These are phyloP conservation scores for Drosophila mulleri DNA, from an alignment of 2,888 invertebrate species.

Conservation along the genomic window DNA sequence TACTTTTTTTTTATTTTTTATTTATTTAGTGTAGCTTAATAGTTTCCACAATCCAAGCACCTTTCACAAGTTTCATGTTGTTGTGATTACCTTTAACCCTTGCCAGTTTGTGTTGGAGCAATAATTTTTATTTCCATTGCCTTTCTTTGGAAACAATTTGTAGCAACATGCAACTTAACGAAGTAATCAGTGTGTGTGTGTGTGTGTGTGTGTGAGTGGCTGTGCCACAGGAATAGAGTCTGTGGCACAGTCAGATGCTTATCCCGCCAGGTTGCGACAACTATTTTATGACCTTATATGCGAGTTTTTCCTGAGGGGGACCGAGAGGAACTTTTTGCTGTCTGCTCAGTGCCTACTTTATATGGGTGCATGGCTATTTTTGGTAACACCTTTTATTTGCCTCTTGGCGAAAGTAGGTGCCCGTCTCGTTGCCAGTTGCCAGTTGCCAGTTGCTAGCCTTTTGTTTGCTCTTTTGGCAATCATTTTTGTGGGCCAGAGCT, in stretches of 20 bases:
- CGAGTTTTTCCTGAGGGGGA: constrained; percentile 7
- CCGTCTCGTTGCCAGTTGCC: constrained; percentile 9
- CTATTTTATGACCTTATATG: constrained; percentile 77
- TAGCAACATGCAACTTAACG: constrained; percentile 78
- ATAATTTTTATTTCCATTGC: constrained; percentile 78
- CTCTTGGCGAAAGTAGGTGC: constrained; percentile 61
- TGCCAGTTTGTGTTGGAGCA: constrained; percentile 57
- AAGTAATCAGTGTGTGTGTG: constrained; percentile 66
- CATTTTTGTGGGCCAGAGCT: constrained; percentile 48
- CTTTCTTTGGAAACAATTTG: constrained; percentile 80
- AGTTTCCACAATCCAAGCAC: constrained; percentile 52
- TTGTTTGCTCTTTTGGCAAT: constrained; percentile 56
- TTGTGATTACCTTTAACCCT: constrained; percentile 78
- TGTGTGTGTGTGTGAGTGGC: constrained; percentile 24
- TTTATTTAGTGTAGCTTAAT: constrained; percentile 51
- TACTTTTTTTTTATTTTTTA: constrained; percentile 2
- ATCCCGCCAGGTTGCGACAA: constrained; percentile 77
- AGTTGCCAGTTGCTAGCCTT: constrained; percentile 21
- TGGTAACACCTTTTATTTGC: constrained; percentile 61
- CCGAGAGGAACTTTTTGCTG: constrained; percentile 17
- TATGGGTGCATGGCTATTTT: constrained; percentile 73
- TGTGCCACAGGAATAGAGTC: constrained; percentile 29
- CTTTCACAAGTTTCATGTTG: constrained; percentile 72
- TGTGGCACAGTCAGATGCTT: constrained; percentile 66
- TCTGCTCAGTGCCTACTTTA: constrained; percentile 43